Percentiles rank a stretch among this genome's conserved stretches.
Conservation (phyloP, 2,888 invertebrate genomes). For the Pristionchus maxplancki region DNA sequence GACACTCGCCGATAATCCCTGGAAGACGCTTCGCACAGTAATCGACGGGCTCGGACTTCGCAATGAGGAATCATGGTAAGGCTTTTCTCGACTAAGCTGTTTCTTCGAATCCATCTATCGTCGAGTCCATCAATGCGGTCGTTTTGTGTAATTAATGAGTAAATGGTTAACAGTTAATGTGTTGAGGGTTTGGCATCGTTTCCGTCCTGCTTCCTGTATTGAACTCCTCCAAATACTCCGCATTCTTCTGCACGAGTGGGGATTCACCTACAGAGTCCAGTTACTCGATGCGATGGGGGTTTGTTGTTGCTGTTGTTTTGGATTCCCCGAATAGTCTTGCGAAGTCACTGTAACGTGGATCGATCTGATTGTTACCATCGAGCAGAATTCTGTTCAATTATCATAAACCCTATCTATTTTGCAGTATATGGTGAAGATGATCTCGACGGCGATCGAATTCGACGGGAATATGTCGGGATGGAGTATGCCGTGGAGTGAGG, state of each 20-base stretch:
- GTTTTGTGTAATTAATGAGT: no score
- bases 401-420: no score
- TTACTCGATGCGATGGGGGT: neutral
- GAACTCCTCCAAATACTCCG: constrained; percentile 6
- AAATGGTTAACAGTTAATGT: no score
- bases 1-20: neutral
- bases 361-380: no score
- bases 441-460: neutral
- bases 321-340: no score
- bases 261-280: constrained; percentile 40
- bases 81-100: no score
- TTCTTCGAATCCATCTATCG: no score
- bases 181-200: no score
- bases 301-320: no score
- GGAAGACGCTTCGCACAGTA: neutral
- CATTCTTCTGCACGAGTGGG: constrained; percentile 27
- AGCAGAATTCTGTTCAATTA: no score
- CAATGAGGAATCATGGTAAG: neutral
- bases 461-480: neutral
- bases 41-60: constrained; percentile 9
- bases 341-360: no score
- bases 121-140: no score
- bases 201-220: neutral
- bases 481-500: constrained; percentile 41
- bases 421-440: neutral